phyloP scores from a whole-genome alignment of 2,797 vertebrate genomes.

The Ctenopoma kingsleyae region DNA sequence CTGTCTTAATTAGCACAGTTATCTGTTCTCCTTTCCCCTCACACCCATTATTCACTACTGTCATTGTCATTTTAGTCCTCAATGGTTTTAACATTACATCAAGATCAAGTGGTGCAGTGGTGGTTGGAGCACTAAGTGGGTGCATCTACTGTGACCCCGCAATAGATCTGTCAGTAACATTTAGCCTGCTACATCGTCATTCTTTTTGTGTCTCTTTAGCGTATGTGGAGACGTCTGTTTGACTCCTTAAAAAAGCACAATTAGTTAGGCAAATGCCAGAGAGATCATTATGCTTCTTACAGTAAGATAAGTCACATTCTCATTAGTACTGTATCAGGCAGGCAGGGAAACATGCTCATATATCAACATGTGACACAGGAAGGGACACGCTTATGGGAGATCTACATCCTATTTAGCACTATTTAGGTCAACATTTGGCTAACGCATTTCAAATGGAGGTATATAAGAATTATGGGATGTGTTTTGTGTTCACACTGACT shows the following conservation, averaged over 20 bases:
- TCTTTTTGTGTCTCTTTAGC: conserved; percentile 25
- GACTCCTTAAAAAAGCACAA: conserved; percentile 35
- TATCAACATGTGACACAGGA: conserved; percentile 2
- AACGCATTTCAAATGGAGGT: not conserved
- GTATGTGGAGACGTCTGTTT: conserved; percentile 5
- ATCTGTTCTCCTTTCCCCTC: conserved; percentile 36
- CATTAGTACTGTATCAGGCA: conserved; percentile 30
- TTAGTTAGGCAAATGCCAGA: conserved; percentile 50
- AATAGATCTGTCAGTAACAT: conserved; percentile 58
- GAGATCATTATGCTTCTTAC: conserved; percentile 28
- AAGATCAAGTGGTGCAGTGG: conserved; percentile 48
- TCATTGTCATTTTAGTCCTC: conserved; percentile 35
- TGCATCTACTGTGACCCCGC: conserved; percentile 59
- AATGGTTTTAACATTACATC: conserved; percentile 54
- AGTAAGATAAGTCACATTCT: conserved; percentile 23
- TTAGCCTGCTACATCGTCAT: conserved; percentile 45
- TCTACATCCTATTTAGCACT: no score
- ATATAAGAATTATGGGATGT: not conserved
- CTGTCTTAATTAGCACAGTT: conserved; percentile 52
- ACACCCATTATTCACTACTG: conserved; percentile 49
- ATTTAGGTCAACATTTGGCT: no score
- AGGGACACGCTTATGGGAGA: not conserved
- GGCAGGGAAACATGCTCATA: conserved; percentile 1
- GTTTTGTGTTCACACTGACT: no score
- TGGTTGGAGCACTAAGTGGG: conserved; percentile 58